These are phyloP conservation scores for Pluvianellus socialis DNA, from an alignment of 2,113 vertebrate species.

Conservation along the genomic window DNA sequence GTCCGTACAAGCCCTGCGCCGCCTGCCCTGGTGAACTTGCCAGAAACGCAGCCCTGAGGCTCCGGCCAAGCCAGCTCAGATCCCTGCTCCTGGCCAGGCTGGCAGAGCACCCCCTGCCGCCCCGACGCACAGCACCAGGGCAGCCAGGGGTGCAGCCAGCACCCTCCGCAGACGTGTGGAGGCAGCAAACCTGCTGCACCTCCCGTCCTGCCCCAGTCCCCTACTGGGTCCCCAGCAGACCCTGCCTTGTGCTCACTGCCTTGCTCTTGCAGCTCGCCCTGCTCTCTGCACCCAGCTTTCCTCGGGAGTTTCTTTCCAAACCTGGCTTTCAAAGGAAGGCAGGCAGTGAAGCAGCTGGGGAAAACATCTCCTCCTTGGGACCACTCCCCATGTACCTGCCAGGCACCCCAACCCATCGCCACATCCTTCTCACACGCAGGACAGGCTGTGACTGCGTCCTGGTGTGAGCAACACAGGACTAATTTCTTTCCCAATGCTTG, in stretches of 20 bases:
- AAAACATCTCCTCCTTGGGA: not conserved
- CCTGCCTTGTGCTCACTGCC: not conserved
- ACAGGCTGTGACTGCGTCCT: too few species aligned
- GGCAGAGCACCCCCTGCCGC: fast-evolving
- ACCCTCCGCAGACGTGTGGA: not conserved
- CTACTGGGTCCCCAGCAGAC: not conserved
- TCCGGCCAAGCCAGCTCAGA: not conserved
- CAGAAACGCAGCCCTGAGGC: not conserved
- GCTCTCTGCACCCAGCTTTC: not conserved
- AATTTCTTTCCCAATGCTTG: too few species aligned
- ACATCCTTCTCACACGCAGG: not conserved
- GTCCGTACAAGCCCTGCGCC: not conserved
- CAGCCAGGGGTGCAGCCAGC: not conserved
- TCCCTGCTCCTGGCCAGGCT: fast-evolving
- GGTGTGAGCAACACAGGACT: too few species aligned
- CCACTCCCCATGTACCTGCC: fast-evolving
- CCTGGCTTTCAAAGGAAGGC: not conserved
- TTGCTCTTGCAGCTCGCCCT: not conserved
- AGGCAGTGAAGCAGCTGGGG: not conserved
- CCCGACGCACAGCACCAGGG: fast-evolving
- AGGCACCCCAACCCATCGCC: fast-evolving
- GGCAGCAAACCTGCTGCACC: not conserved
- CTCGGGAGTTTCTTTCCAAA: not conserved
- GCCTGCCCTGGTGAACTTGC: fast-evolving
- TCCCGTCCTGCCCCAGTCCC: not conserved